Percentiles rank a stretch among this genome's conserved stretches.
Evolutionary conservation across 2,113 vertebrate genomes (phyloP).

Genomic region (Etia nguti): DNA sequence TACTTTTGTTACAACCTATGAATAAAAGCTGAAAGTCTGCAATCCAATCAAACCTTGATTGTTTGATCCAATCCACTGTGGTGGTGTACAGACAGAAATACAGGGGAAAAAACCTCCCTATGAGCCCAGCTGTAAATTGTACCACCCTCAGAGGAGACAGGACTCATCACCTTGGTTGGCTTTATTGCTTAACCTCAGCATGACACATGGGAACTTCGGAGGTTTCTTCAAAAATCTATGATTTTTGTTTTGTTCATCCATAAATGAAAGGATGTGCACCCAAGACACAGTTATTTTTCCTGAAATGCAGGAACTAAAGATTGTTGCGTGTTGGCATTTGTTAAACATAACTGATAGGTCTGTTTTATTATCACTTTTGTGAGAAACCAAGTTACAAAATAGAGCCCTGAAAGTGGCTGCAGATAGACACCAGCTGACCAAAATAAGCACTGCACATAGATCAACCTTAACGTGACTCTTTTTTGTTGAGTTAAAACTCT

Average conservation of each 20-base stretch:
- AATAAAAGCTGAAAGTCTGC: neutral
- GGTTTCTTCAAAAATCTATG: neutral
- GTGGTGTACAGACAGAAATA: neutral
- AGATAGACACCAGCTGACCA: accelerated
- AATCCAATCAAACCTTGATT: neutral
- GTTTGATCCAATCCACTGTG: neutral
- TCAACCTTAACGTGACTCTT: neutral
- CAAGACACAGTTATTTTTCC: neutral
- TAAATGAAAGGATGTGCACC: neutral
- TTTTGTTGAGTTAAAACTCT: neutral
- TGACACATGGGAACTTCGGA: neutral
- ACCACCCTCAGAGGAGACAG: neutral
- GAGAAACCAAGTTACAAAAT: neutral
- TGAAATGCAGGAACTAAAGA: neutral
- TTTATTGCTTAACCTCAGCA: neutral
- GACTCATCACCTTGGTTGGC: neutral
- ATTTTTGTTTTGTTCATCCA: neutral
- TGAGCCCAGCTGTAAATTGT: neutral
- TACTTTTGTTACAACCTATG: neutral
- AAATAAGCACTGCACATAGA: accelerated
- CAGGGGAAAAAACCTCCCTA: neutral
- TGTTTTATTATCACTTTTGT: neutral
- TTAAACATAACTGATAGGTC: neutral
- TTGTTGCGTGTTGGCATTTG: neutral
- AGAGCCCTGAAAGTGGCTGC: neutral